These are phyloP conservation scores for Dynastes tityus DNA, from an alignment of 2,888 invertebrate genomes.

Conservation along the genomic window DNA sequence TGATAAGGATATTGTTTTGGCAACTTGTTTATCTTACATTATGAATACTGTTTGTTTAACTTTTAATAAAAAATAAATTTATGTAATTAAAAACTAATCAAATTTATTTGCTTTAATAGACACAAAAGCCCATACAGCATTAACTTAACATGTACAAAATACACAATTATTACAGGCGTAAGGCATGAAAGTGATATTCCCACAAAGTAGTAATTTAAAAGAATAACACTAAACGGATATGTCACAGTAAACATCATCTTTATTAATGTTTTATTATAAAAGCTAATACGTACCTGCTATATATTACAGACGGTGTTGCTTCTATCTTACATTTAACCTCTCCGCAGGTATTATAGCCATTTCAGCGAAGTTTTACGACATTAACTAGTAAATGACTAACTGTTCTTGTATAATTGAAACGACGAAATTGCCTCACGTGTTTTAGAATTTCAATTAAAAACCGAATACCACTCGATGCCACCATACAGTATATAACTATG, in stretches of 20 bases:
- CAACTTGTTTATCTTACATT: no score
- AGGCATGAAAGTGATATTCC: no score
- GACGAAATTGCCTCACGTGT: slow-evolving; percentile 37
- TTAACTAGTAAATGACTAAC: slow-evolving; percentile 39
- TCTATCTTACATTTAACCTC: slow-evolving; percentile 25
- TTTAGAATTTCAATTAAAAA: slow-evolving; percentile 45
- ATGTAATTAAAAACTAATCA: no score
- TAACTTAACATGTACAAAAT: no score
- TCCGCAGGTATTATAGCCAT: slow-evolving; percentile 9
- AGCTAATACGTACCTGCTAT: not conserved
- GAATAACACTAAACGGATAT: not conserved
- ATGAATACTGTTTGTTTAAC: no score
- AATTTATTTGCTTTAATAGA: no score
- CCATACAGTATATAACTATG: not conserved
- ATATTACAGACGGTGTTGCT: not conserved
- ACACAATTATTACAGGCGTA: no score
- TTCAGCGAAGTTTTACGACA: slow-evolving; percentile 25
- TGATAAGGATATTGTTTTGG: no score
- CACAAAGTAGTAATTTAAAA: not conserved
- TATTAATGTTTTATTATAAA: not conserved
- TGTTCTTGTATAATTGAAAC: slow-evolving; percentile 40
- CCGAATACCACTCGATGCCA: slow-evolving; percentile 35
- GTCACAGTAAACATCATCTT: not conserved
- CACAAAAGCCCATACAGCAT: no score
- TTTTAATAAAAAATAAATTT: no score